phyloP scores from a whole-genome alignment of 1,140 invertebrate species.

The Drosophila lacertosa region DNA sequence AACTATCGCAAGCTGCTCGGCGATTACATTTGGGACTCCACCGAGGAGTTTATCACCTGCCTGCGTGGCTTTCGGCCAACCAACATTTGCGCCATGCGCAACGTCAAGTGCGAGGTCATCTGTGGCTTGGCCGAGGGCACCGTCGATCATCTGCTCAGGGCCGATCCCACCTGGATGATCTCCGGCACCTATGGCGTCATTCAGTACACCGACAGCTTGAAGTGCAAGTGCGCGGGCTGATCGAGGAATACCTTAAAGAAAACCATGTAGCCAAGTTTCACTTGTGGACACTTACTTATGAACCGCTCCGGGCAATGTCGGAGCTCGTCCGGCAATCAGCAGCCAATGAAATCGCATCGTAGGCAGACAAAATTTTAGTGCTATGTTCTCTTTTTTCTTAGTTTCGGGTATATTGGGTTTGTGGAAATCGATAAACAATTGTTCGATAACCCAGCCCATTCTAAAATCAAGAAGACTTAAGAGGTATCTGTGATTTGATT shows the following conservation, averaged over 20 bases:
- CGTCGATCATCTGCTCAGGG: conserved; percentile 86
- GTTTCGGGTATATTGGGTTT: too few relatives aligned
- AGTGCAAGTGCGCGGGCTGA: conserved; percentile 49
- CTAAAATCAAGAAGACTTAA: too few relatives aligned
- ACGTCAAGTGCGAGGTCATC: conserved; percentile 95
- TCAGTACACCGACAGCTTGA: conserved; percentile 72
- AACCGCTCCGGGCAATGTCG: not conserved
- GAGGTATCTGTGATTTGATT: too few relatives aligned
- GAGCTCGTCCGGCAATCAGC: conserved; percentile 30
- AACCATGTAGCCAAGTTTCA: not conserved
- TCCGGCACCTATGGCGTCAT: conserved; percentile 92
- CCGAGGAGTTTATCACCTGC: conserved; percentile 88
- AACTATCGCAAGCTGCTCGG: conserved; percentile 97
- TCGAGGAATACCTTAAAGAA: too few relatives aligned
- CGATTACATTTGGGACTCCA: conserved; percentile 93
- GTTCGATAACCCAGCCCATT: too few relatives aligned
- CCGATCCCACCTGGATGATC: conserved; percentile 93
- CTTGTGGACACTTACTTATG: conserved; percentile 12
- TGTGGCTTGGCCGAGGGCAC: conserved; percentile 89
- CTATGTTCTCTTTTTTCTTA: not conserved
- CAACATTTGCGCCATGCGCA: conserved; percentile 91
- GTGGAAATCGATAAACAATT: too few relatives aligned
- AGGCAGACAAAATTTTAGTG: conserved; percentile 15
- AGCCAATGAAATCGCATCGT: conserved; percentile 10
- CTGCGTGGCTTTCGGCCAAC: conserved; percentile 93